Evolutionary conservation across 2,888 invertebrate species (phyloP), one percentile per base, ranked within the genome.

Genomic region (Buathra laborator): DNA sequence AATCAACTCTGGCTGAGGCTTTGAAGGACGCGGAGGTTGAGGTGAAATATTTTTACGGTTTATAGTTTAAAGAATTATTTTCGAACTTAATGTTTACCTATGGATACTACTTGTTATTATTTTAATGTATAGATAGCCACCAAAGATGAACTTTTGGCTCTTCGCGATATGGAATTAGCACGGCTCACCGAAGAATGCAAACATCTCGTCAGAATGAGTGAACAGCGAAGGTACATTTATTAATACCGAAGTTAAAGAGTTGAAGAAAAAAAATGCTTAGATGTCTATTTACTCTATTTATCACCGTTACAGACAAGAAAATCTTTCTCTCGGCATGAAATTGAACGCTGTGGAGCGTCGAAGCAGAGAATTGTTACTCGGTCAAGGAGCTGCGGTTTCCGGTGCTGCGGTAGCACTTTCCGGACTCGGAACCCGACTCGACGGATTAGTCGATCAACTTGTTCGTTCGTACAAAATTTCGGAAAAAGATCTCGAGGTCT

Each of bases 21-120:
- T 94, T 98, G 62, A 96, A 96, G 56, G 98, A 98, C 88, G 95
- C 97, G 1, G 98, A 98, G 94, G 92, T 94, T 0, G 97, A 97
- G 92, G 95, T 96, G 76, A 72, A 29, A 46, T 12, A 32, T 59
- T 67, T 48, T 12, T 53, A 10, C 19, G 37, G 37, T 37, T 29
- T 7, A 14, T 5, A 37, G 48, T 29, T n/a, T 59, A 9, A 48
- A 48, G 12, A 14, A 14, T 10, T 48, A 3, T 24, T 59, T 29
- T 6, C 9, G 5, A 53, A 46, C n/a, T 64, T 10, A 48, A 9
- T 59, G 1, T 53, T 5, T 56, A 56, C 6, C 6, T 19, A 1
- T 4, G 10, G n/a, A 10, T 12, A 56, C 56, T 16, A 9, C 16
- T 44, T 56, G 43, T 12, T 48, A 14, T 72, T 68, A 19, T 79